These are phyloP conservation scores for Oscheius myriophilus DNA, from an alignment of 2,888 invertebrate genomes.

Conservation along the genomic window DNA sequence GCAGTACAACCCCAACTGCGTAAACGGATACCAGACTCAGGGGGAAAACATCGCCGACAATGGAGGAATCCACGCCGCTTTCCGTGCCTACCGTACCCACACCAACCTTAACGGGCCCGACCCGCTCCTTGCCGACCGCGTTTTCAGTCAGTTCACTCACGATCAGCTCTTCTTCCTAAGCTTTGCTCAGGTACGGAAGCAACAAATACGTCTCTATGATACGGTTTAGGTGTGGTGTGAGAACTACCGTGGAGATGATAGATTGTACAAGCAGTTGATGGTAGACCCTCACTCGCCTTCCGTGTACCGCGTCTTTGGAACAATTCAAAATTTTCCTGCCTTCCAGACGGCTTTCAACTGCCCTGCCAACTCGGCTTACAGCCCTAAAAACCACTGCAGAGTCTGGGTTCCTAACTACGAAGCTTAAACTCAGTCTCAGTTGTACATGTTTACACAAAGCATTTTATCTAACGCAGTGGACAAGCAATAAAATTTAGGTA, in stretches of 20 bases:
- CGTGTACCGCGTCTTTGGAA: conserved; percentile 57
- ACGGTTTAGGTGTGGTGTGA: conserved; percentile 60
- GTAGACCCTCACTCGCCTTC: conserved; percentile 64
- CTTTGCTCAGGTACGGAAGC: conserved; percentile 52
- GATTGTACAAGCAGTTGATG: conserved; percentile 50
- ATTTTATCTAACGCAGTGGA: too few species aligned
- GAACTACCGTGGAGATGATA: conserved; percentile 36
- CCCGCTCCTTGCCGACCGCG: conserved; percentile 56
- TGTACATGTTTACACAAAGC: too few species aligned
- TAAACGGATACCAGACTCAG: conserved; percentile 75
- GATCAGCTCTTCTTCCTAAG: conserved; percentile 68
- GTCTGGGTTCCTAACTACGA: conserved; percentile 60
- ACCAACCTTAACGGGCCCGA: conserved; percentile 58
- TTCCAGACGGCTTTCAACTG: conserved; percentile 68
- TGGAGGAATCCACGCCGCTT: conserved; percentile 70
- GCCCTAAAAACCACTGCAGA: conserved; percentile 60
- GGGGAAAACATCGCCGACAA: conserved; percentile 76
- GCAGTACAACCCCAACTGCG: conserved; percentile 47
- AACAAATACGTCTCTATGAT: background rate
- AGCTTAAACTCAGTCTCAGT: background rate
- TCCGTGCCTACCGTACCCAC: conserved; percentile 57
- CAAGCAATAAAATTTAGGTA: too few species aligned
- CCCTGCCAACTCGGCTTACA: conserved; percentile 52
- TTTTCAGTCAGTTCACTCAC: conserved; percentile 57
- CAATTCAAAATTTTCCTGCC: conserved; percentile 65